phyloP scores from a whole-genome alignment of 2,113 vertebrate genomes.

The Cinclus cinclus region DNA sequence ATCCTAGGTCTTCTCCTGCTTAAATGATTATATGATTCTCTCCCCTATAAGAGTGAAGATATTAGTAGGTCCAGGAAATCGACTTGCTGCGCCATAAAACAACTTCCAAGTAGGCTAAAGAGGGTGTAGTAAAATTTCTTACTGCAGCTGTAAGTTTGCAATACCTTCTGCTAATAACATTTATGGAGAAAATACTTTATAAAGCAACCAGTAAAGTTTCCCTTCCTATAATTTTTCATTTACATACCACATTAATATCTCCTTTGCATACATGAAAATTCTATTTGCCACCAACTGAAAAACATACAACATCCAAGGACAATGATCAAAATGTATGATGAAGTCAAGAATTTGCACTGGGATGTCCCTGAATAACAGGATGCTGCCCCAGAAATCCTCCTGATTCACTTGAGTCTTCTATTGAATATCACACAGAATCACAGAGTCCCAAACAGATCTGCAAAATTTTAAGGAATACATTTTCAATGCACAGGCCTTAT shows the following conservation, averaged over 20 bases:
- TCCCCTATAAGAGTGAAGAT: neutral
- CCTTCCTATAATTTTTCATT: neutral
- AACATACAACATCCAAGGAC: neutral
- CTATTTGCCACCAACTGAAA: neutral
- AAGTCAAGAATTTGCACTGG: neutral
- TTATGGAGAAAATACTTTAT: neutral
- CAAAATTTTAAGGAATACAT: neutral
- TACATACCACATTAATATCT: neutral
- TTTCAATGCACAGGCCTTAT: neutral
- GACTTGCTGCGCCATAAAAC: neutral
- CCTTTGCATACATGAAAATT: neutral
- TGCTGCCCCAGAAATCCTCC: neutral
- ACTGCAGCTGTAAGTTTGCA: neutral
- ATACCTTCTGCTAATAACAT: neutral
- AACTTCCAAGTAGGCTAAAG: neutral
- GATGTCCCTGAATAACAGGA: neutral
- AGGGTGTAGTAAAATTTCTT: neutral
- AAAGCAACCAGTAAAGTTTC: neutral
- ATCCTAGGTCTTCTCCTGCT: neutral
- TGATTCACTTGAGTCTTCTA: neutral
- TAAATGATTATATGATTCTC: neutral
- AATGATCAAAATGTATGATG: neutral
- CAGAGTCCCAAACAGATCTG: neutral
- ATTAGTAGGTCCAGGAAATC: neutral
- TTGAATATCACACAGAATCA: neutral